phyloP scores from a whole-genome alignment of 1,140 invertebrate species.

The Bombus terrestris region DNA sequence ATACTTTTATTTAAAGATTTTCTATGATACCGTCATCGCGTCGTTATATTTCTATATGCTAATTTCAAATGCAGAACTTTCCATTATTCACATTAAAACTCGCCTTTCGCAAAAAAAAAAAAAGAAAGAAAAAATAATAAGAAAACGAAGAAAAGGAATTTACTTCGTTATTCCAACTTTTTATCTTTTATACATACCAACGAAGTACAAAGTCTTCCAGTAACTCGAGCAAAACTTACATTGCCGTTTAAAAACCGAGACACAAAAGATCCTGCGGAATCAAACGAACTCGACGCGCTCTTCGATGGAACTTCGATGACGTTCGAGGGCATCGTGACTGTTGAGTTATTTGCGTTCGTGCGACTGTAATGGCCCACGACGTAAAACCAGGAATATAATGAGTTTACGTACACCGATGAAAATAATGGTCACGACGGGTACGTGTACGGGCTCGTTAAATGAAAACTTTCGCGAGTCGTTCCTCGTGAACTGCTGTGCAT shows the following conservation, averaged over 20 bases:
- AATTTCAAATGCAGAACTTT: neutral
- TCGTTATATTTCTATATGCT: neutral
- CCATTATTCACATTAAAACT: neutral
- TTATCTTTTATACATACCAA: neutral
- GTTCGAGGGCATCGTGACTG: neutral
- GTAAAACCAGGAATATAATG: slow-evolving; percentile 22
- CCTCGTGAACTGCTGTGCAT: neutral
- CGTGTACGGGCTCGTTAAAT: slow-evolving; percentile 40
- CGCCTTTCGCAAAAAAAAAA: neutral
- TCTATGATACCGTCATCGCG: neutral
- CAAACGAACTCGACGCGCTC: neutral
- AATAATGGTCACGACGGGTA: slow-evolving; percentile 29
- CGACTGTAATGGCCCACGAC: neutral
- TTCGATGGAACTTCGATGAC: neutral
- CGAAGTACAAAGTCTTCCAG: neutral
- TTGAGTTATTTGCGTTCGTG: neutral
- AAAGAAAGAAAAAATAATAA: too few relatives aligned
- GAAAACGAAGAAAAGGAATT: neutral
- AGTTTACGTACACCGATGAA: slow-evolving; percentile 34
- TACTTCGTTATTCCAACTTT: neutral
- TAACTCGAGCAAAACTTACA: neutral
- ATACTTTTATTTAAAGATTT: neutral
- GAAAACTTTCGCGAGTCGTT: slow-evolving; percentile 9
- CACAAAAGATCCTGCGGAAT: neutral
- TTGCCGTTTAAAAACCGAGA: neutral